Base-by-base conservation (phyloP, 2,797 vertebrate genomes). In the Phylloscopus collybita region DNA sequence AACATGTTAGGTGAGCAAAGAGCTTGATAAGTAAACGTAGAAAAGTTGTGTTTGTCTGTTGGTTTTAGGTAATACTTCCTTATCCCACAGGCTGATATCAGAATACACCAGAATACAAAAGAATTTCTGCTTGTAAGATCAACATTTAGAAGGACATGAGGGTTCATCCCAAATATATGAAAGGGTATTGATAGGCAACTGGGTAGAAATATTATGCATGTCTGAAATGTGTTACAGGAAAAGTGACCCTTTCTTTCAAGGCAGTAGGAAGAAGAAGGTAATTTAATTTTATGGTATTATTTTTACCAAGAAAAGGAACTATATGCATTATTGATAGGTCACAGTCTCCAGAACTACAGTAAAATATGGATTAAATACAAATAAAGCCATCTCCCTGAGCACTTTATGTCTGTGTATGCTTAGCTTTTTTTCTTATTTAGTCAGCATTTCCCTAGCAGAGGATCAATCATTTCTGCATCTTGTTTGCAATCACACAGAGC, bases 31-130 rank as follows among this genome's bases (percentile, higher is more conserved):
- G 5, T 57, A 51, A 65, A 70, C 1, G 2, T 21, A 40, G 29
- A 79, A 72, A 73, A 62, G 27, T 62, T 5, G 1, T 29, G 32
- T 51, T 80, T 67, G 2, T 5, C 0, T 69, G 11, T n/a, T 80
- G 26, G 17, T 71, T 95, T 80, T 23, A 66, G 32, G 26, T 9
- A 57, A 32, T 45, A 76, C 14, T 16, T 69, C 16, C 20, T 93
- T 59, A 54, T 18, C 14, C 9, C 10, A 21, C 0, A 0, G 16
- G 5, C 10, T 82, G n/a, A 9, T 29, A 53, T 29, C 21, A 74
- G 56, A 88, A 83, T 42, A 56, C 13, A 40, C 5, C 10, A 59
- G 44, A 82, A 50, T 4, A 70, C 14, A 67, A 9, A 44, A 53
- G 40, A 70, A 76, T 10, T 90, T 66, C 34, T 69, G 13, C 1